Percentiles rank a stretch among this genome's conserved stretches.
phyloP scores from a whole-genome alignment of 37 sponge, comb jelly and placozoan species.

The Ephydatia muelleri region DNA sequence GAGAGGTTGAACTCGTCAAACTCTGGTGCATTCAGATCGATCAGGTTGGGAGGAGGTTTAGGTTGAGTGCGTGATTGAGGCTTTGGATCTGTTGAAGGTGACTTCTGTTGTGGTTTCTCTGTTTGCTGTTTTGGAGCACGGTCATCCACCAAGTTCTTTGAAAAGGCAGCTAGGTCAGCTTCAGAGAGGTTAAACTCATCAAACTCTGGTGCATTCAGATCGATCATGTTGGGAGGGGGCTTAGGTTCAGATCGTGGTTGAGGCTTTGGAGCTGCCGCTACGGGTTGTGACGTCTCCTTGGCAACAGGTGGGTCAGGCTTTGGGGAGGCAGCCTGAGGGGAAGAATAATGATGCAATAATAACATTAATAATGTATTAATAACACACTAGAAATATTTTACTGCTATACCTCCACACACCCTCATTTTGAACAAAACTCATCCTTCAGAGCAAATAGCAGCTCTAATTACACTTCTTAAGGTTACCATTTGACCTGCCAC shows the following conservation, averaged over 20 bases:
- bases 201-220: conserved; percentile 39
- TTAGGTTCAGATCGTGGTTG: conserved; percentile 3
- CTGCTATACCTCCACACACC: neutral
- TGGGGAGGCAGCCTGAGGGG: neutral
- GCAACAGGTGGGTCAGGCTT: neutral
- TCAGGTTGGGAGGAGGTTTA: conserved; percentile 18
- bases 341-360: neutral
- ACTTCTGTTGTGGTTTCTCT: neutral
- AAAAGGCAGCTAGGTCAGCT: conserved; percentile 33
- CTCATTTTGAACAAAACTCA: neutral
- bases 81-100: conserved; percentile 2
- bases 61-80: conserved; percentile 31
- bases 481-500: neutral
- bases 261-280: conserved; percentile 3
- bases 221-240: conserved; percentile 7
- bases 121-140: neutral
- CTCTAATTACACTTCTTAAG: neutral
- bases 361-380: no score
- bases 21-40: conserved; percentile 57
- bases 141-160: conserved; percentile 10
- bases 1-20: conserved; percentile 65
- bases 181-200: conserved; percentile 53
- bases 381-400: neutral
- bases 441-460: neutral
- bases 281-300: neutral